phyloP scores from a whole-genome alignment of 2,797 vertebrate species.

The Tiaroga cobitis region DNA sequence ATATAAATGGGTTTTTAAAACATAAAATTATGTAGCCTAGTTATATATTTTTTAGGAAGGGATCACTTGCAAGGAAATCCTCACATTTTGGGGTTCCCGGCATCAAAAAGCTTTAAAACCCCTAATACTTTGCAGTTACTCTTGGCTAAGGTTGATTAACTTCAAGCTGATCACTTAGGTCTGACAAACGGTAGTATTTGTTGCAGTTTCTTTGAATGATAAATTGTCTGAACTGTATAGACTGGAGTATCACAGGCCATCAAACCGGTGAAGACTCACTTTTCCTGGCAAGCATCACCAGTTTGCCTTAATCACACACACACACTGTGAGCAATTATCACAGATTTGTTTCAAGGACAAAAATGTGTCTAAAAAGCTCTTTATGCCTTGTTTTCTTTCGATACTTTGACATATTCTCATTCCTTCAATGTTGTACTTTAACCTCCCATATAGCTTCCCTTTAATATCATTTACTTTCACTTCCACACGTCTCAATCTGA shows the following conservation, averaged over 20 bases:
- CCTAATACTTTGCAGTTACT: not conserved
- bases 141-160: not conserved
- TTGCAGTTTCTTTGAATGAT: slow-evolving; percentile 14
- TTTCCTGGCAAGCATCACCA: slow-evolving; percentile 38
- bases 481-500: not conserved
- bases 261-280: slow-evolving; percentile 30
- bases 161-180: not conserved
- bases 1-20: not conserved
- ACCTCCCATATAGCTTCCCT: not conserved
- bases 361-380: slow-evolving; percentile 49
- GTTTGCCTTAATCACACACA: slow-evolving; percentile 58
- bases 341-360: slow-evolving; percentile 30
- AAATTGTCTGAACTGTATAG: slow-evolving; percentile 13
- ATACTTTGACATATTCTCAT: not conserved
- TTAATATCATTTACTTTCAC: not conserved
- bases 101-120: not conserved
- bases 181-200: slow-evolving; percentile 1
- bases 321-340: slow-evolving; percentile 54
- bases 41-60: not conserved
- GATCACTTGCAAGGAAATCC: not conserved
- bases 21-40: too few species aligned
- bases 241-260: not conserved
- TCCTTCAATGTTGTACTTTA: not conserved
- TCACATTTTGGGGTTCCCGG: not conserved
- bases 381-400: slow-evolving; percentile 17